phyloP scores from a whole-genome alignment of 2,888 invertebrate genomes.

The Coleophora flavipennella region DNA sequence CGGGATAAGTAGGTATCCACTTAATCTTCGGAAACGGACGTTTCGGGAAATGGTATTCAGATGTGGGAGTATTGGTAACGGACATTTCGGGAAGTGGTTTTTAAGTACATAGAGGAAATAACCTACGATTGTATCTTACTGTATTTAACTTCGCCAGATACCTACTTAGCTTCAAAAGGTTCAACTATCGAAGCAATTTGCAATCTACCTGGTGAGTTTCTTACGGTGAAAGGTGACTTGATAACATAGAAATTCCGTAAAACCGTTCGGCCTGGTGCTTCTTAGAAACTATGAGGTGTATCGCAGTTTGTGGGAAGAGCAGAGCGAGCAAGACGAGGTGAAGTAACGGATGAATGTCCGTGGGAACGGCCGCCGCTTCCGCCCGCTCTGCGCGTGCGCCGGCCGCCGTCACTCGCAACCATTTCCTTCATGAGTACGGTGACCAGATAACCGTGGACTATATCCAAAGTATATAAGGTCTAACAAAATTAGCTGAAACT shows the following conservation, averaged over 20 bases:
- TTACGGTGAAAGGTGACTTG: neutral
- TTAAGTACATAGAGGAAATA: too few relatives aligned
- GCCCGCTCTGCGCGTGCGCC: slow-evolving; percentile 35
- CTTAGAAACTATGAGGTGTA: slow-evolving; percentile 22
- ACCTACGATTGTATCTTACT: too few relatives aligned
- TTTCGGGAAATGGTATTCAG: too few relatives aligned
- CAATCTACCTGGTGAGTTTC: neutral
- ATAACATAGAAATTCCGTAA: neutral
- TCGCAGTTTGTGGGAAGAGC: slow-evolving; percentile 10
- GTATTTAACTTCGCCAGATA: too few relatives aligned
- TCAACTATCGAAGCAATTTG: too few relatives aligned
- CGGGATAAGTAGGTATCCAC: too few relatives aligned
- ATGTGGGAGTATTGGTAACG: too few relatives aligned
- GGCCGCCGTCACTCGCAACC: slow-evolving; percentile 58
- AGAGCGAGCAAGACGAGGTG: slow-evolving; percentile 34
- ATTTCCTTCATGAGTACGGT: slow-evolving; percentile 42
- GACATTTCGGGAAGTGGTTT: too few relatives aligned
- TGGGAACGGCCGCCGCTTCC: slow-evolving; percentile 69
- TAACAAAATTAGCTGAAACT: too few relatives aligned
- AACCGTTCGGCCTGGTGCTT: slow-evolving; percentile 19
- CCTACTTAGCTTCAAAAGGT: too few relatives aligned
- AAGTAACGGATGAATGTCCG: slow-evolving; percentile 70
- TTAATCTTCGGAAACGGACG: too few relatives aligned
- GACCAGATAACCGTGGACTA: neutral
- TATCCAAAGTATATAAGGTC: too few relatives aligned